These are phyloP conservation scores for Baccha elongata DNA, from an alignment of 2,888 invertebrate genomes.

Conservation along the genomic window DNA sequence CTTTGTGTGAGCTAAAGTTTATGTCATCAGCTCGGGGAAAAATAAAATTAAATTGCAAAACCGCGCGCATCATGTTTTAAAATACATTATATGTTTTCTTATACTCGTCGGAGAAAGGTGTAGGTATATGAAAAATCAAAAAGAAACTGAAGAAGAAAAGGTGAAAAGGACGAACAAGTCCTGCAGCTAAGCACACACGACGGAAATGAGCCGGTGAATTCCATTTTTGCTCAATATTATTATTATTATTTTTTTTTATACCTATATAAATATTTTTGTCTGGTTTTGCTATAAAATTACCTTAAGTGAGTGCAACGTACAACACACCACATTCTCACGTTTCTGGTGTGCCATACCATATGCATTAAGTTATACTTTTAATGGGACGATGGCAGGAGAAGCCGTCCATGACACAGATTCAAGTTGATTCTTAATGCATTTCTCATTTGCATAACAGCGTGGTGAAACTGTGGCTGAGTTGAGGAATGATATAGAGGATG, in stretches of 20 bases:
- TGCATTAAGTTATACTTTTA: slow-evolving; percentile 63
- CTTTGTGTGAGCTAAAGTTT: slow-evolving; percentile 29
- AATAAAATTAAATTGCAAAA: slow-evolving; percentile 52
- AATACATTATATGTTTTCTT: slow-evolving; percentile 35
- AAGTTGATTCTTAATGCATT: slow-evolving; percentile 66
- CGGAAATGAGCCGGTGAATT: slow-evolving; percentile 52
- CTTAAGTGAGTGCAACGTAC: slow-evolving; percentile 56
- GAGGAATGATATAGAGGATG: not conserved
- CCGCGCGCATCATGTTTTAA: slow-evolving; percentile 34
- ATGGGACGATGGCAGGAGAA: slow-evolving; percentile 16
- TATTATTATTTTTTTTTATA: slow-evolving; percentile 1
- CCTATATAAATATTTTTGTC: not conserved
- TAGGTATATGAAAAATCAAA: not conserved
- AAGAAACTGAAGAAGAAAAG: not conserved
- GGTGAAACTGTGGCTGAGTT: not conserved
- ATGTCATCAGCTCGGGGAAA: slow-evolving; percentile 37
- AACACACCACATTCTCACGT: not conserved
- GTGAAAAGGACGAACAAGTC: slow-evolving; percentile 28
- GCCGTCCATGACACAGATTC: slow-evolving; percentile 68
- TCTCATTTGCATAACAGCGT: slow-evolving; percentile 58
- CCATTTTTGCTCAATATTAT: not conserved
- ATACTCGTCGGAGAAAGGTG: not conserved
- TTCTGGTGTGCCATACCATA: slow-evolving; percentile 9
- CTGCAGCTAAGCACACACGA: slow-evolving; percentile 48
- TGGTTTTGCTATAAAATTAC: slow-evolving; percentile 53